Percentiles rank a stretch among this genome's conserved stretches.
Conservation (phyloP, 1,140 invertebrate genomes). For the Psilanteris sp. region DNA sequence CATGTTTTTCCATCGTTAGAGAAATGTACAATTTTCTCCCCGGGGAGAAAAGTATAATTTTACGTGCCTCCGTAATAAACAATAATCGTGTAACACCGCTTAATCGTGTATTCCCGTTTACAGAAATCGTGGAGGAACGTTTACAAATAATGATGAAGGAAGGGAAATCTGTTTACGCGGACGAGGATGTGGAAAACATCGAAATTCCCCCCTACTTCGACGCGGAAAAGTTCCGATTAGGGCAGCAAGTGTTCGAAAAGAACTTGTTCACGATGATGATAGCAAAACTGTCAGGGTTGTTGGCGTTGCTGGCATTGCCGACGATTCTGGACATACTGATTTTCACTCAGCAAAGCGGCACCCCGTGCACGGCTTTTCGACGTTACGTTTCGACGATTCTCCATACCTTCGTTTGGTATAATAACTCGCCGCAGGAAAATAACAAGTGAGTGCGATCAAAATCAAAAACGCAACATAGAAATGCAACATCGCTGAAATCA, state of each 20-base stretch:
- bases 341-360: constrained; percentile 84
- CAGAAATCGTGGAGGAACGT: constrained; percentile 65
- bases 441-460: constrained; percentile 77
- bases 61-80: no score
- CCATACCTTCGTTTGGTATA: constrained; percentile 88
- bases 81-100: no score
- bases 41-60: no score
- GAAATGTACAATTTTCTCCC: no score
- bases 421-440: constrained; percentile 81
- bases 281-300: constrained; percentile 84
- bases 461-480: no score
- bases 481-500: no score
- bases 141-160: constrained; percentile 68
- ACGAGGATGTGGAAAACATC: constrained; percentile 56
- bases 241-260: constrained; percentile 83
- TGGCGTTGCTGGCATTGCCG: constrained; percentile 85
- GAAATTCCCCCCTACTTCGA: constrained; percentile 74
- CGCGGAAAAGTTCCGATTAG: constrained; percentile 79
- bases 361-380: constrained; percentile 84
- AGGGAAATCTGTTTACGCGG: constrained; percentile 61
- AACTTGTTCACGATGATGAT: constrained; percentile 85
- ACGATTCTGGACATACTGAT: constrained; percentile 84
- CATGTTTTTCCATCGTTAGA: no score
- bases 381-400: constrained; percentile 85
- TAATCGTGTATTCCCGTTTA: constrained; percentile 22